Evolutionary conservation across 2,113 vertebrate species (phyloP), one percentile per base, ranked within the genome.

Genomic region (Pao palembangensis): DNA sequence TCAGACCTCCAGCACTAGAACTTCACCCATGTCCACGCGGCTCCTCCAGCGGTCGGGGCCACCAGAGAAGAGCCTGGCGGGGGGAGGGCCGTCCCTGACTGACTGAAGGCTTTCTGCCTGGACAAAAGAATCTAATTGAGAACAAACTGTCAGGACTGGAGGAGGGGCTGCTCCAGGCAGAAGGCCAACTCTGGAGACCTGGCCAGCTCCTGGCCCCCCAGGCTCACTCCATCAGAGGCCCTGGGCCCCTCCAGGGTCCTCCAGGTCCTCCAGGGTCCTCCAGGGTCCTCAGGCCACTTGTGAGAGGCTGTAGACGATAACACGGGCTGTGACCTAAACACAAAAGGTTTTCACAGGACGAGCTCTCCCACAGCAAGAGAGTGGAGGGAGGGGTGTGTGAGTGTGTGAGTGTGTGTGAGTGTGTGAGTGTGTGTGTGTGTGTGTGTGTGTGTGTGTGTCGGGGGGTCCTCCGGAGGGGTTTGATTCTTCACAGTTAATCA

Each of bases 71-170:
- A 17, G 11, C 2, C 17, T 48, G 46, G 17, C 4, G 46, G 46
- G 46, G 17, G 42, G 3, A 78, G 80, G 81, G 73, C 67, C 64
- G 64, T 65, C 68, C 5, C 23, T 5, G 44, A 2, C 84, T 77
- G 86, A 84, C 79, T 76, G 86, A 87, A 86, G 78, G 60, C 25
- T 6, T 28, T 90, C 87, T 84, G 55, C n/a, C n/a, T 55, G 54
- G 58, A 89, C 87, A 89, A 90, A 84, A 81, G 53, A 59, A 54
- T 90, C 85, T 91, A 91, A 90, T 89, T 89, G 89, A 89, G 89
- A 90, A 90, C 88, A 90, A 89, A 90, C 89, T 89, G 88, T 89
- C 81, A 85, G 79, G 87, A 90, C 84, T 69, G 58, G 61, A 71
- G 83, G 51, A 43, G 77, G 65, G 83, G 61, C 75, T 46, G 56